Conservation (phyloP, 2,113 vertebrate species). For the Archilochus colubris region DNA sequence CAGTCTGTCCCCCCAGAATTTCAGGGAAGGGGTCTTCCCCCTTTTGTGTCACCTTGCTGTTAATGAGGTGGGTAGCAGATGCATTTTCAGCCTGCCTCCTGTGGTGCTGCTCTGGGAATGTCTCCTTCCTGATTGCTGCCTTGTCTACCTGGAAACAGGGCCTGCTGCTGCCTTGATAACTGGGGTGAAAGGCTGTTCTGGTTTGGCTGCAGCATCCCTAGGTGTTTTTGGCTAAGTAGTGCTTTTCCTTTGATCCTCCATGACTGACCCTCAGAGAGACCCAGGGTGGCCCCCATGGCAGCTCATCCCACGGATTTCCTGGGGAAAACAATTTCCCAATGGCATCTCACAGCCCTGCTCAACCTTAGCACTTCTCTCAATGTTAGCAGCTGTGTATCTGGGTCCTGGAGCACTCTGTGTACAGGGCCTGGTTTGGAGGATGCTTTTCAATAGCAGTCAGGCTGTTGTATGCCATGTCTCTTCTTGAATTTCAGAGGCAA, state of each 20-base stretch:
- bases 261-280: background rate
- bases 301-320: background rate
- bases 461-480: background rate
- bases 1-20: background rate
- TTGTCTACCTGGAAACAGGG: background rate
- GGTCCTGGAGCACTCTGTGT: background rate
- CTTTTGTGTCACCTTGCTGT: background rate
- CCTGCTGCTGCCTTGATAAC: background rate
- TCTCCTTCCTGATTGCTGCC: background rate
- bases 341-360: accelerated
- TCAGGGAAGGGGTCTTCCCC: background rate
- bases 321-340: background rate
- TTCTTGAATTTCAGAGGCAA: background rate
- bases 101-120: background rate
- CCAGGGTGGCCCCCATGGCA: background rate
- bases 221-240: background rate
- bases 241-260: background rate
- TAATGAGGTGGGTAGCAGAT: background rate
- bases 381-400: no score
- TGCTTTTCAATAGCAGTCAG: background rate
- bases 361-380: background rate
- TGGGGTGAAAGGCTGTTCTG: background rate
- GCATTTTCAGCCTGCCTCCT: background rate
- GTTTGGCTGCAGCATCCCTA: background rate
- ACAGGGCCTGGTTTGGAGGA: background rate